Evolutionary conservation across 2,113 vertebrate species (phyloP).

Genomic region (Myanophis thanlyinensis): DNA sequence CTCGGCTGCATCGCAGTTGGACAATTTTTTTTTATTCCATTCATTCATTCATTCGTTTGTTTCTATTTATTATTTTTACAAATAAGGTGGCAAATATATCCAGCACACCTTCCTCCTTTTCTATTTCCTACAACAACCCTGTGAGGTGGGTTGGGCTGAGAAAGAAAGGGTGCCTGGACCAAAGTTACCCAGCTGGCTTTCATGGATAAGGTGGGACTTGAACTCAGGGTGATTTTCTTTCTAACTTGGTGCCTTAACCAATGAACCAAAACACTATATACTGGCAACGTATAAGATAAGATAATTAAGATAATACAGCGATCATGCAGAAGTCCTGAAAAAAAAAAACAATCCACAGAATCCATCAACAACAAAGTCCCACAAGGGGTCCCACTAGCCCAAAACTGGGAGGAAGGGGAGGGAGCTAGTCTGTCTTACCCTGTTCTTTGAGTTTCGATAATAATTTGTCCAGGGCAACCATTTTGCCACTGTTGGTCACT

Average conservation of each 20-base stretch:
- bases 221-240: neutral
- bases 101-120: neutral
- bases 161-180: neutral
- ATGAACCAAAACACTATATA: neutral
- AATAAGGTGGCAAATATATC: neutral
- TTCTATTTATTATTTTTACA: neutral
- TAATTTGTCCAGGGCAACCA: slow-evolving; percentile 86
- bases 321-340: neutral
- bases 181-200: neutral
- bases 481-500: slow-evolving; percentile 87
- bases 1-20: neutral
- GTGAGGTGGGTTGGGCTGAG: neutral
- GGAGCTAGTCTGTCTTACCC: slow-evolving; percentile 62
- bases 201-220: neutral
- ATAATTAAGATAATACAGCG: neutral
- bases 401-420: neutral
- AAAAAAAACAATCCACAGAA: neutral
- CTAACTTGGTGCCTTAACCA: neutral
- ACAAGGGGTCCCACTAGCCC: neutral
- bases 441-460: slow-evolving; percentile 85
- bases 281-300: neutral
- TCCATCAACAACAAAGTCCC: neutral
- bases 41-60: neutral
- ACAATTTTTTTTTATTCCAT: neutral
- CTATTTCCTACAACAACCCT: neutral